Evolutionary conservation across 2,113 vertebrate species (phyloP).

Genomic region (Eptesicus fuscus): DNA sequence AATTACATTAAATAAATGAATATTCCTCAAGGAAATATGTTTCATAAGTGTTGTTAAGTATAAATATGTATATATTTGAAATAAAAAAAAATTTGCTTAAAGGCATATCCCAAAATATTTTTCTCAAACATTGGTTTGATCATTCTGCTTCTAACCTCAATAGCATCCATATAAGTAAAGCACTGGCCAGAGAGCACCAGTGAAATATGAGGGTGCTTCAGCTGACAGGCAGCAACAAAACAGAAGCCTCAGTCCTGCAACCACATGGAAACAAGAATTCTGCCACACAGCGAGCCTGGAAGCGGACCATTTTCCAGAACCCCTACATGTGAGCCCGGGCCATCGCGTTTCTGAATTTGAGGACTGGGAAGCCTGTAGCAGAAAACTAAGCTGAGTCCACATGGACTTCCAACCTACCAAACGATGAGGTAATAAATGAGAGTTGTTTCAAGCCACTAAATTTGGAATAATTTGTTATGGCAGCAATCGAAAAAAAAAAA

Average conservation of each 20-base stretch:
- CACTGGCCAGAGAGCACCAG: background rate
- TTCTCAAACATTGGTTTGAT: background rate
- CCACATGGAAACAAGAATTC: background rate
- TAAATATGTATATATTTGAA: background rate
- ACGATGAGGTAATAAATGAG: no score
- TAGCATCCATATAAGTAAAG: background rate
- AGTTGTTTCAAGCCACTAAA: background rate
- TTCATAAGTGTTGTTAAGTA: background rate
- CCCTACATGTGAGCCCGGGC: background rate
- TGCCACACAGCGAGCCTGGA: background rate
- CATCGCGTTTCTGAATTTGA: background rate
- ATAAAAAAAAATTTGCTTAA: background rate
- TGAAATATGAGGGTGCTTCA: background rate
- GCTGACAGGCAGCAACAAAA: background rate
- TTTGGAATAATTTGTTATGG: background rate
- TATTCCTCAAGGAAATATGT: background rate
- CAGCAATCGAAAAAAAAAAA: background rate
- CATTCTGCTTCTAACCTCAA: background rate
- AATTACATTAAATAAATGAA: background rate
- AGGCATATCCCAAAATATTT: background rate
- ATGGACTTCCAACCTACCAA: background rate
- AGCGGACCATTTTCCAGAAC: background rate
- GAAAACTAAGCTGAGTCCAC: background rate
- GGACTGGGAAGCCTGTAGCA: background rate
- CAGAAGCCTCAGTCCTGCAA: background rate